These are phyloP conservation scores for Cichlasoma orientale DNA, from an alignment of 2,797 vertebrate genomes.

Conservation along the genomic window DNA sequence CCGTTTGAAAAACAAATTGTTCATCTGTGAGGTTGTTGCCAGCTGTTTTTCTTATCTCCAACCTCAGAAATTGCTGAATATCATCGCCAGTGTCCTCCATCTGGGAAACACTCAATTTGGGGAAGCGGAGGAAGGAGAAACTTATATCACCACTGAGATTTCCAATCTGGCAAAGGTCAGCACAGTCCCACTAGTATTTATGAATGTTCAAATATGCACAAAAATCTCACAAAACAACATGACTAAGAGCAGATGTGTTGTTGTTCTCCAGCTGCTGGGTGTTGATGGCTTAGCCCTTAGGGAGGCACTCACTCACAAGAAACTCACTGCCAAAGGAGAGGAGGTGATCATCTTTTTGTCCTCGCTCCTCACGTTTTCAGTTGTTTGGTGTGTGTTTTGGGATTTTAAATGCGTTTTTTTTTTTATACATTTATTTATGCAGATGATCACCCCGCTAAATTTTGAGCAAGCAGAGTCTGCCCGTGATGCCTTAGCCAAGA, in stretches of 20 bases:
- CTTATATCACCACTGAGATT: constrained; percentile 90
- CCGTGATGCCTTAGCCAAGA: constrained; percentile 92
- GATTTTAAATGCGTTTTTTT: neutral
- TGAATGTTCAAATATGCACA: constrained; percentile 34
- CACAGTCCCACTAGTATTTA: constrained; percentile 16
- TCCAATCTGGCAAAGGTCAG: constrained; percentile 89
- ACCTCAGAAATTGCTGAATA: constrained; percentile 88
- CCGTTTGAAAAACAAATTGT: neutral
- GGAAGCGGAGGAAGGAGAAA: constrained; percentile 89
- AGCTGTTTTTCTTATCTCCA: constrained; percentile 16
- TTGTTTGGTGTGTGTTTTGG: neutral
- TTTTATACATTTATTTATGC: neutral
- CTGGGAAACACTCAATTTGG: constrained; percentile 95
- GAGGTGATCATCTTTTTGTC: constrained; percentile 82
- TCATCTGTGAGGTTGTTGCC: constrained; percentile 15
- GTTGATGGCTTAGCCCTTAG: constrained; percentile 85
- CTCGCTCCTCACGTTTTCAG: neutral
- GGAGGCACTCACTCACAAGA: constrained; percentile 93
- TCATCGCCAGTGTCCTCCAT: constrained; percentile 92
- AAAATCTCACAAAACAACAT: constrained; percentile 2
- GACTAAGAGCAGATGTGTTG: constrained; percentile 56
- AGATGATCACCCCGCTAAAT: constrained; percentile 93
- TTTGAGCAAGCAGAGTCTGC: constrained; percentile 93
- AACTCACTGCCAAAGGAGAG: constrained; percentile 96
- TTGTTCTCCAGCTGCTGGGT: constrained; percentile 86